These are phyloP conservation scores for Cyclargus thomasi DNA, from an alignment of 1,140 invertebrate genomes.

Conservation along the genomic window DNA sequence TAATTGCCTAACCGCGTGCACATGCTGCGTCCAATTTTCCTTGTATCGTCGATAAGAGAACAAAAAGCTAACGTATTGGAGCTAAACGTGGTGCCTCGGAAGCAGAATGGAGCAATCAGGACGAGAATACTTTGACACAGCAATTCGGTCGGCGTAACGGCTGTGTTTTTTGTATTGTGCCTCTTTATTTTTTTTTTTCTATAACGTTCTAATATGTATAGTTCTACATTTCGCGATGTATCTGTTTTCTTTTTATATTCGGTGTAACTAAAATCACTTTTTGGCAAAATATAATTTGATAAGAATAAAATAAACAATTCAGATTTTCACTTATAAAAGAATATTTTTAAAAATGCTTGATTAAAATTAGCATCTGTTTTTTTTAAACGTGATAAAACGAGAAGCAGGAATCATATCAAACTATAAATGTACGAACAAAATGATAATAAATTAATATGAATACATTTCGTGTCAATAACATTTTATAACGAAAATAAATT, in stretches of 20 bases:
- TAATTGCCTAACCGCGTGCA: slow-evolving; percentile 36
- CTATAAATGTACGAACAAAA: not conserved
- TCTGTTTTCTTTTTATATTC: not conserved
- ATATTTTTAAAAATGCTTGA: not conserved
- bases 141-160: slow-evolving; percentile 60
- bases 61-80: slow-evolving; percentile 50
- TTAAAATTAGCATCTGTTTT: not conserved
- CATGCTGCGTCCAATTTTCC: slow-evolving; percentile 37
- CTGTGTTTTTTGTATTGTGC: slow-evolving; percentile 66
- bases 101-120: slow-evolving; percentile 70
- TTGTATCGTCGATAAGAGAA: slow-evolving; percentile 50
- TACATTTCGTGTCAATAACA: slow-evolving; percentile 8
- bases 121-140: slow-evolving; percentile 69
- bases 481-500: slow-evolving; percentile 15
- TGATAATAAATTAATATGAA: slow-evolving; percentile 1
- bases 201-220: slow-evolving; percentile 22
- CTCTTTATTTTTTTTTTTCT: slow-evolving; percentile 32
- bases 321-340: too few relatives aligned
- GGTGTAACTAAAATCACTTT: not conserved
- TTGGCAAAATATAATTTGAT: too few relatives aligned
- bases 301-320: too few relatives aligned
- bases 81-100: slow-evolving; percentile 41
- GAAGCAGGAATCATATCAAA: not conserved
- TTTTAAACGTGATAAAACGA: not conserved
- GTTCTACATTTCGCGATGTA: not conserved